These are phyloP conservation scores for Antheraea mylitta DNA, from an alignment of 1,140 invertebrate genomes.

Conservation along the genomic window DNA sequence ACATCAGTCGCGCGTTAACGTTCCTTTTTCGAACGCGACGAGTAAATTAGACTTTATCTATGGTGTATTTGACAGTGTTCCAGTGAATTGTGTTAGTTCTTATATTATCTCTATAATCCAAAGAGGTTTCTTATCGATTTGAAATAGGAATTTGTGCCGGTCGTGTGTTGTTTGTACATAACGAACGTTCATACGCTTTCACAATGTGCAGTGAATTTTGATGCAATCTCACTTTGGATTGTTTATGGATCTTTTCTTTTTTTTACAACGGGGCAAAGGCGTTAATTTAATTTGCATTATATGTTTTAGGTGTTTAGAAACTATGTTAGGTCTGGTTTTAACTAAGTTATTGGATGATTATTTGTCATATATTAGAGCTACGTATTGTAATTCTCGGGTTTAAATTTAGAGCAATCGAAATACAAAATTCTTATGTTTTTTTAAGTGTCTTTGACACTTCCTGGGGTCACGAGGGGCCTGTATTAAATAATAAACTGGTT, in stretches of 20 bases:
- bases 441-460: too few species aligned
- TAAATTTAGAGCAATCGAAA: too few species aligned
- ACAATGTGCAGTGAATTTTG: conserved; percentile 1
- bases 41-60: not conserved
- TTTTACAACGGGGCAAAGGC: not conserved
- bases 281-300: not conserved
- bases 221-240: conserved; percentile 2
- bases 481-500: too few species aligned
- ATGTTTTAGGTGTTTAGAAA: not conserved
- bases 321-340: not conserved
- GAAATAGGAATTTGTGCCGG: not conserved
- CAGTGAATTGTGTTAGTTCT: not conserved
- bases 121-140: not conserved
- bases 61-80: conserved; percentile 4
- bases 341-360: too few species aligned
- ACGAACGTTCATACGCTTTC: not conserved
- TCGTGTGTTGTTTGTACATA: not conserved
- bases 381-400: too few species aligned
- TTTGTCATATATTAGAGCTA: too few species aligned
- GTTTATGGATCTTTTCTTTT: conserved; percentile 3
- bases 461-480: too few species aligned
- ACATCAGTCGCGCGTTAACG: conserved; percentile 1
- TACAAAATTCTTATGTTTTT: too few species aligned
- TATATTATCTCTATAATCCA: not conserved
- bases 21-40: not conserved